Percentiles rank a stretch among this genome's conserved stretches.
Evolutionary conservation across 2,113 vertebrate species (phyloP).

Genomic region (Benthochromis sp.): DNA sequence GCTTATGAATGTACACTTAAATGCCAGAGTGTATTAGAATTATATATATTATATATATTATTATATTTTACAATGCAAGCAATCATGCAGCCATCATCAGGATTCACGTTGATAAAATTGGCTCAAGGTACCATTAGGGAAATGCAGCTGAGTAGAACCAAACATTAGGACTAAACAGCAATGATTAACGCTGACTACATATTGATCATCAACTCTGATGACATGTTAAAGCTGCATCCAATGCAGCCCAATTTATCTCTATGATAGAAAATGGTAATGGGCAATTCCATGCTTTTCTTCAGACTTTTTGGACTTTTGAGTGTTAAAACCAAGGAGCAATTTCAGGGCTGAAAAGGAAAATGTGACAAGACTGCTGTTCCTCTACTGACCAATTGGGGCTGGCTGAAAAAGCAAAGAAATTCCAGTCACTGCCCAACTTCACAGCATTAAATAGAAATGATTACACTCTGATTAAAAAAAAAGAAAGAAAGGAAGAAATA

Average conservation of each 20-base stretch:
- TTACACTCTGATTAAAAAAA: neutral
- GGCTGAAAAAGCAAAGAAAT: neutral
- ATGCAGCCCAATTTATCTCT: neutral
- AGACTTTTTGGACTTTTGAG: neutral
- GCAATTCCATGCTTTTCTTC: neutral
- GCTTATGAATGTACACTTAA: neutral
- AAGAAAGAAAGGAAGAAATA: neutral
- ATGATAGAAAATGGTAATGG: neutral
- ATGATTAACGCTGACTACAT: constrained; percentile 8
- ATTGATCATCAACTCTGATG: neutral
- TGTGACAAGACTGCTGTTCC: neutral
- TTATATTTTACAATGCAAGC: neutral
- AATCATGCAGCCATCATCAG: neutral
- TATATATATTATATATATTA: neutral
- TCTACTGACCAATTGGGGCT: neutral
- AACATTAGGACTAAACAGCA: neutral
- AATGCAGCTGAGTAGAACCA: constrained; percentile 12
- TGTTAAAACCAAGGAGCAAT: neutral
- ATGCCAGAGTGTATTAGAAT: neutral
- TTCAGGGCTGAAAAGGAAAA: neutral
- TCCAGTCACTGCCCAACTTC: neutral
- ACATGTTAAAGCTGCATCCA: neutral
- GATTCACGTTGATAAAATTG: neutral
- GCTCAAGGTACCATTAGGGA: neutral
- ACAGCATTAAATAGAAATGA: neutral